A percentile compares a stretch with the other conserved stretches of the same genome.
Evolutionary conservation across 2,797 vertebrate genomes (phyloP).

Genomic region (Pseudochirops cupreus): DNA sequence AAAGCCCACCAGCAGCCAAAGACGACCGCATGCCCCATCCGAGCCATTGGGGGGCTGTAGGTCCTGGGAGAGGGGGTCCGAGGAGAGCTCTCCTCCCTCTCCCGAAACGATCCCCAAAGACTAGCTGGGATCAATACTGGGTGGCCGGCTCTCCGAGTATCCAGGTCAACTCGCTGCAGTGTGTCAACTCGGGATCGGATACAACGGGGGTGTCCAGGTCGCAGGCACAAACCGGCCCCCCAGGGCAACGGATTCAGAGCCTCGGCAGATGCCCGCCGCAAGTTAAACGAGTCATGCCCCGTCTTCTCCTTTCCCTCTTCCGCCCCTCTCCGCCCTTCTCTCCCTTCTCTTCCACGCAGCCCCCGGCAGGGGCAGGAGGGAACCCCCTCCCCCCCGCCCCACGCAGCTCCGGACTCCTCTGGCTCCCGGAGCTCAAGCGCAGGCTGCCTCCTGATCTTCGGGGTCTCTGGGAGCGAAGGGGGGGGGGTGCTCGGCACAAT

Average conservation of each 20-base stretch:
- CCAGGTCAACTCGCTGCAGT: constrained; percentile 73
- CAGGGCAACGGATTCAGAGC: constrained; percentile 71
- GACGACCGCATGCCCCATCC: constrained; percentile 79
- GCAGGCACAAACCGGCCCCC: constrained; percentile 65
- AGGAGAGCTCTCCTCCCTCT: constrained; percentile 68
- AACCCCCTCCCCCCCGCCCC: constrained; percentile 70
- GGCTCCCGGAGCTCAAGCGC: constrained; percentile 63
- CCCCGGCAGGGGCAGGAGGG: constrained; percentile 57
- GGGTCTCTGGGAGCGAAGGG: not conserved
- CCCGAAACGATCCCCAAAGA: constrained; percentile 68
- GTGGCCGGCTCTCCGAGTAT: constrained; percentile 59
- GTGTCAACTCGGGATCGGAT: constrained; percentile 66
- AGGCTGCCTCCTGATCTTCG: not conserved
- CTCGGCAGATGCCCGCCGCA: constrained; percentile 76
- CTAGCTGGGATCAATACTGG: constrained; percentile 62
- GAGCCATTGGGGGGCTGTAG: constrained; percentile 83
- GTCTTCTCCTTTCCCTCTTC: constrained; percentile 64
- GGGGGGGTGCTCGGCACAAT: not conserved
- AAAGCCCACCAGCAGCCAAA: constrained; percentile 85
- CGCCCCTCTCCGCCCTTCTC: constrained; percentile 72
- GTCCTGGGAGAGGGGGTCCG: constrained; percentile 68
- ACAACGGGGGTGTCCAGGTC: constrained; percentile 47
- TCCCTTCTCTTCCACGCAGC: constrained; percentile 57
- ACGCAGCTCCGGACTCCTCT: constrained; percentile 56
- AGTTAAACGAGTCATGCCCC: constrained; percentile 75